phyloP scores from a whole-genome alignment of 2,888 invertebrate species.

The Diplolepis rosae region DNA sequence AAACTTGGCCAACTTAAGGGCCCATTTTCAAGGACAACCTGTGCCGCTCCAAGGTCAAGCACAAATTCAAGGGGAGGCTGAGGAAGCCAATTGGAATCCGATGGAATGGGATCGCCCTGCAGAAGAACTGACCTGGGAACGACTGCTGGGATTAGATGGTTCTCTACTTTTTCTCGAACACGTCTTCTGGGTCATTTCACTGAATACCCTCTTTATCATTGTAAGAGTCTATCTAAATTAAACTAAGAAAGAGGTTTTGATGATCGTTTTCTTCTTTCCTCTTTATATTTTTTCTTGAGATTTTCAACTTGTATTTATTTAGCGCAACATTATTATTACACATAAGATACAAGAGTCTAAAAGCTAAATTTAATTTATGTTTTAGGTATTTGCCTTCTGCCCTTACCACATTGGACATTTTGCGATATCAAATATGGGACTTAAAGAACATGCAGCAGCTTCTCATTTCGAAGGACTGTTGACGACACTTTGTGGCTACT shows the following conservation, averaged over 20 bases:
- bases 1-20: slow-evolving; percentile 34
- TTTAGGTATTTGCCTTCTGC: slow-evolving; percentile 91
- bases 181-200: slow-evolving; percentile 98
- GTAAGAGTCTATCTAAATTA: too few relatives aligned
- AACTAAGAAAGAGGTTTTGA: too few relatives aligned
- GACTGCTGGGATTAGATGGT: slow-evolving; percentile 95
- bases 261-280: too few relatives aligned
- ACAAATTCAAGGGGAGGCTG: slow-evolving; percentile 78
- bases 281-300: too few relatives aligned
- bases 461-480: slow-evolving; percentile 94
- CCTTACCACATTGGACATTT: slow-evolving; percentile 96
- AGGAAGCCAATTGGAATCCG: slow-evolving; percentile 96
- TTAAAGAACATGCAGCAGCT: slow-evolving; percentile 81
- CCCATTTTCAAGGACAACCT: slow-evolving; percentile 58
- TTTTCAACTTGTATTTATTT: too few relatives aligned
- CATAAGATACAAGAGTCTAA: too few relatives aligned
- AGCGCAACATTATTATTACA: too few relatives aligned
- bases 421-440: slow-evolving; percentile 83
- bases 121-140: slow-evolving; percentile 98
- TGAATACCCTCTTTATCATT: slow-evolving; percentile 97
- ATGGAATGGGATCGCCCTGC: slow-evolving; percentile 99
- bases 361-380: too few relatives aligned
- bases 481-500: slow-evolving; percentile 95
- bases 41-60: slow-evolving; percentile 63
- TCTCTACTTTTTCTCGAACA: slow-evolving; percentile 98